These are phyloP conservation scores for Alectoris magna DNA, from an alignment of 2,797 vertebrate genomes.

Conservation along the genomic window DNA sequence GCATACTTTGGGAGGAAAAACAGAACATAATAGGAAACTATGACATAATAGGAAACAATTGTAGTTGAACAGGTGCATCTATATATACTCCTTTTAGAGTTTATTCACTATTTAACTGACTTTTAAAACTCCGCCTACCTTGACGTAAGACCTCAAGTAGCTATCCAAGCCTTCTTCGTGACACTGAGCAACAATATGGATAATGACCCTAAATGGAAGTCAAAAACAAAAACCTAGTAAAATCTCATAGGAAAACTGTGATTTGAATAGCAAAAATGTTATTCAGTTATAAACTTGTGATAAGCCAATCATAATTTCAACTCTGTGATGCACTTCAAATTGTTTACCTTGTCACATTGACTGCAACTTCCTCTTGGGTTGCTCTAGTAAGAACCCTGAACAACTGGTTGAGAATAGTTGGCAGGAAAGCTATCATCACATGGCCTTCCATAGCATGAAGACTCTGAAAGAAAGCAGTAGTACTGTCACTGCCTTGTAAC, in stretches of 20 bases:
- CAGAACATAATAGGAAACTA: not conserved
- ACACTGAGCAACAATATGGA: constrained; percentile 97
- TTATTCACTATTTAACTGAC: not conserved
- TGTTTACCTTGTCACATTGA: constrained; percentile 93
- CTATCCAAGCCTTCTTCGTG: constrained; percentile 96
- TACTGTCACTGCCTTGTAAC: not conserved
- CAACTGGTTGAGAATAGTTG: constrained; percentile 94
- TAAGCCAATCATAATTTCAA: not conserved
- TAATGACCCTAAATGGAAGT: constrained; percentile 89
- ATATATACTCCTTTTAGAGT: not conserved
- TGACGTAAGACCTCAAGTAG: constrained; percentile 94
- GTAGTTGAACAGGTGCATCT: not conserved
- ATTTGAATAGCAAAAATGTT: constrained; percentile 8
- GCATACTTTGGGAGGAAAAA: constrained; percentile 84
- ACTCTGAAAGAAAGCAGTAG: constrained; percentile 80
- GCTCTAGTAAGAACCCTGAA: constrained; percentile 92
- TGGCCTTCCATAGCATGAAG: constrained; percentile 97
- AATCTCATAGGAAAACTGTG: constrained; percentile 4
- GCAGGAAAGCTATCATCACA: constrained; percentile 96
- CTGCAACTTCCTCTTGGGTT: constrained; percentile 93
- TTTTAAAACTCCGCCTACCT: constrained; percentile 81
- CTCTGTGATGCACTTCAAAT: not conserved
- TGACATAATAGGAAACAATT: not conserved
- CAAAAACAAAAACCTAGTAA: constrained; percentile 53
- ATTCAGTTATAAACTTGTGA: not conserved